A percentile compares a stretch with the other conserved stretches of the same genome.
Conservation (phyloP, 2,113 vertebrate genomes). For the Oxyruncus cristatus region DNA sequence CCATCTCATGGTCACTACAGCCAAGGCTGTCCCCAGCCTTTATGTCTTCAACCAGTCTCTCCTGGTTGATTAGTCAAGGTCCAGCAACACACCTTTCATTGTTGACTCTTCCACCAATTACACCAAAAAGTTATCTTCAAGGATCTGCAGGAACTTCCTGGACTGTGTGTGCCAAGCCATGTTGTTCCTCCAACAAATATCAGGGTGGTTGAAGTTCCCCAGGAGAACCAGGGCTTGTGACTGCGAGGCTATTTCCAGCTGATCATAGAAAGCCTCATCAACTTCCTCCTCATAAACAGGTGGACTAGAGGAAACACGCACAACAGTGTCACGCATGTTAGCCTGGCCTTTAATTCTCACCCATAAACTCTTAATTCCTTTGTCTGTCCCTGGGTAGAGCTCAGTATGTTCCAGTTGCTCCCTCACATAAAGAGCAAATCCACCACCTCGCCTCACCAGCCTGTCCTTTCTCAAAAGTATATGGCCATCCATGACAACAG, state of each 20-base stretch:
- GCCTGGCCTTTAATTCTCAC: not conserved
- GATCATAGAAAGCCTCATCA: not conserved
- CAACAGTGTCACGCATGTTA: not conserved
- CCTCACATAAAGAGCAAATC: not conserved
- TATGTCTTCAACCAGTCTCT: not conserved
- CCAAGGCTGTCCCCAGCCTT: not conserved
- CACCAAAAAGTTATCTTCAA: not conserved
- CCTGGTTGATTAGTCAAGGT: not conserved
- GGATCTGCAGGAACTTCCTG: not conserved
- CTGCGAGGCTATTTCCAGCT: not conserved
- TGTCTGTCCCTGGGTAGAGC: not conserved
- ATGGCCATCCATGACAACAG: not conserved
- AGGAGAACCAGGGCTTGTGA: not conserved
- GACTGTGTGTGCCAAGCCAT: not conserved
- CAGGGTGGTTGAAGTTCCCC: not conserved
- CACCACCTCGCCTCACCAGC: not conserved
- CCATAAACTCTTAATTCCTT: not conserved
- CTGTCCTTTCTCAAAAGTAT: not conserved
- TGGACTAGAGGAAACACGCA: not conserved
- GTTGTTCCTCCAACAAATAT: not conserved
- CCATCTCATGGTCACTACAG: not conserved
- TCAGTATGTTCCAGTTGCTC: fast-evolving
- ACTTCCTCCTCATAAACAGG: not conserved
- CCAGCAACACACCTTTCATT: not conserved
- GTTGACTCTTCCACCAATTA: not conserved